Base-by-base conservation (phyloP, 2,113 vertebrate genomes). In the Chloroceryle aenea region DNA sequence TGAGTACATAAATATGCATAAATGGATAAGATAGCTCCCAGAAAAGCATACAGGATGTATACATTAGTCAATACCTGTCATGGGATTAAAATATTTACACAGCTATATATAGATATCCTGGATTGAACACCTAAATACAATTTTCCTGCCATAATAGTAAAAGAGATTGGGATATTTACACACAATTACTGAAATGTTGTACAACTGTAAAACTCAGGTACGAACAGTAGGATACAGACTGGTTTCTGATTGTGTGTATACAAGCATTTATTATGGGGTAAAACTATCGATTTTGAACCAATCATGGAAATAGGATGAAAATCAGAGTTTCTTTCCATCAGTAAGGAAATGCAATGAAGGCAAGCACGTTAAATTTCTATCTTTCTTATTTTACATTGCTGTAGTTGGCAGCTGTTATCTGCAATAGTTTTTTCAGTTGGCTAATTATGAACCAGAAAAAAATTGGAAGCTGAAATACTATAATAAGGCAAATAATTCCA, bases 401-500 rank as follows among this genome's bases (percentile, higher is more conserved):
- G 56, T 40, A 87, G 68, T 78, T 86, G 73, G 63, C 86, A 97
- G 81, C 53, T 90, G n/a, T 75, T 84, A 62, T 68, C 64, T 61
- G 38, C 38, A 74, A 7, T 67, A 30, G 80, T 75, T 86, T 94
- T 69, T 93, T 87, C 73, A 82, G 72, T 53, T 81, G 50, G 40
- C 50, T 73, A 82, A 82, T 89, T 73, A 72, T 5, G 18, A 95
- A 56, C 38, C 84, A 85, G 47, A 95, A 92, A 84, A 75, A 92
- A 87, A 90, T 85, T 27, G 62, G 53, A 89, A 81, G 68, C 47
- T 78, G 64, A 89, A 95, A 93, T 78, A 71, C 40, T 91, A 40
- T 50, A 81, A 40, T 50, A 84, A 81, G 32, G 58, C 50, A 74
- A 92, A 64, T 89, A 89, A 86, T 92, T 93, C 64, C 58, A 38